A percentile compares a stretch with the other conserved stretches of the same genome.
phyloP scores from a whole-genome alignment of 2,797 vertebrate species.

The Chromis chromis region DNA sequence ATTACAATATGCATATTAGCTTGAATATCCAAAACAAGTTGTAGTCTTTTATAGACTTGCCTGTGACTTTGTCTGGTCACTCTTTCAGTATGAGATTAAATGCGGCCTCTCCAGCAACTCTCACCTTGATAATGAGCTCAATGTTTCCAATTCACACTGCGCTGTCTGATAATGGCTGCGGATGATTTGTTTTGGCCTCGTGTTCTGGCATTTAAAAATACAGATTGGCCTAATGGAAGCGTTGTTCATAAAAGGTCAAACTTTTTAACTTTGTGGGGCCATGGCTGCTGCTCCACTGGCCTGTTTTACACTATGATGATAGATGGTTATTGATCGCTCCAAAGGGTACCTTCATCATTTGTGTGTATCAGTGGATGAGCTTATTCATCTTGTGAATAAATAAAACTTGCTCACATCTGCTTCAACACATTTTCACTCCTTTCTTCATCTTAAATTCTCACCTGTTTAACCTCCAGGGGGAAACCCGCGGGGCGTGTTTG shows the following conservation, averaged over 20 bases:
- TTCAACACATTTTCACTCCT: constrained; percentile 1
- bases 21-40: not conserved
- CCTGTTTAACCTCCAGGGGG: constrained; percentile 84
- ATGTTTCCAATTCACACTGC: constrained; percentile 37
- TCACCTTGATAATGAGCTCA: constrained; percentile 41
- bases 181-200: constrained; percentile 44
- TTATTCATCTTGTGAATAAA: constrained; percentile 33
- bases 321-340: constrained; percentile 53
- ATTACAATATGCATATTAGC: not conserved
- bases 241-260: constrained; percentile 62
- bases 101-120: constrained; percentile 16
- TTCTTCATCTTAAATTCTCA: not conserved
- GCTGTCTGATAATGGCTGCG: constrained; percentile 34
- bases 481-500: constrained; percentile 92
- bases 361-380: constrained; percentile 1
- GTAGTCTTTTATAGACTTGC: constrained; percentile 9
- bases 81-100: constrained; percentile 39
- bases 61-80: constrained; percentile 13
- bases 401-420: constrained; percentile 21
- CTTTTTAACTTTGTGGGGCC: constrained; percentile 48
- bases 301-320: constrained; percentile 31
- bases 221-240: constrained; percentile 55
- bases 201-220: constrained; percentile 64
- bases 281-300: constrained; percentile 11
- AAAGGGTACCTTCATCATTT: constrained; percentile 41